Conservation (phyloP, 1,140 invertebrate genomes). For the Aphis craccivora region DNA sequence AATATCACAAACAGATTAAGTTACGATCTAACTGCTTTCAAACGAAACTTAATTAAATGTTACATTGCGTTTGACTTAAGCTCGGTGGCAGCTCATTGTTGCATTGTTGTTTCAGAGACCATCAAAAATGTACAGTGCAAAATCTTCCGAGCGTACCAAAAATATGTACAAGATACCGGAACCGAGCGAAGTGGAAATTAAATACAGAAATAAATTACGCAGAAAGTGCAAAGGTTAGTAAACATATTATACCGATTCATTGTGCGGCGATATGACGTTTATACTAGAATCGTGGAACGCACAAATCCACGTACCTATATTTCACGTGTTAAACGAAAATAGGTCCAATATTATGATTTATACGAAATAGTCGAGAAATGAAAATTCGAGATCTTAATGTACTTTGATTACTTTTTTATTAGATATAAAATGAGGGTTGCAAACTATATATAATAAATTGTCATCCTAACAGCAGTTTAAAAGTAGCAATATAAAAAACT, state of each 20-base stretch:
- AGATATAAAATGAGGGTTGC: background rate
- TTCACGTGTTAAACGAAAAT: background rate
- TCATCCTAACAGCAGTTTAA: background rate
- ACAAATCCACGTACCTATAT: background rate
- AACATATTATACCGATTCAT: background rate
- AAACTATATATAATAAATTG: background rate
- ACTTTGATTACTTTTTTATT: background rate
- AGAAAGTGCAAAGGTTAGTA: slow-evolving; percentile 67
- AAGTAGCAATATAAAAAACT: background rate
- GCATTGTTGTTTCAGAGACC: background rate
- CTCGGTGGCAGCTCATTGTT: background rate
- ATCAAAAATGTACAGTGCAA: background rate
- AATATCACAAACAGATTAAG: background rate
- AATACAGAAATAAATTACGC: slow-evolving; percentile 72
- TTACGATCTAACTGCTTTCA: background rate
- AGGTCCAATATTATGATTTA: background rate
- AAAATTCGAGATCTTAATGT: background rate
- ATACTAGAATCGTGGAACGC: background rate
- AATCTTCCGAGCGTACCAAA: background rate
- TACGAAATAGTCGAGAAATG: background rate
- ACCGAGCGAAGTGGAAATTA: slow-evolving; percentile 66
- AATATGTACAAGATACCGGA: slow-evolving; percentile 59
- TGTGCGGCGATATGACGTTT: background rate
- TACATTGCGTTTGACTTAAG: background rate
- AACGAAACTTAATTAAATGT: background rate